Evolutionary conservation across 2,888 invertebrate genomes (phyloP), one percentile per base, ranked within the genome.

Genomic region (Apeira syringaria): DNA sequence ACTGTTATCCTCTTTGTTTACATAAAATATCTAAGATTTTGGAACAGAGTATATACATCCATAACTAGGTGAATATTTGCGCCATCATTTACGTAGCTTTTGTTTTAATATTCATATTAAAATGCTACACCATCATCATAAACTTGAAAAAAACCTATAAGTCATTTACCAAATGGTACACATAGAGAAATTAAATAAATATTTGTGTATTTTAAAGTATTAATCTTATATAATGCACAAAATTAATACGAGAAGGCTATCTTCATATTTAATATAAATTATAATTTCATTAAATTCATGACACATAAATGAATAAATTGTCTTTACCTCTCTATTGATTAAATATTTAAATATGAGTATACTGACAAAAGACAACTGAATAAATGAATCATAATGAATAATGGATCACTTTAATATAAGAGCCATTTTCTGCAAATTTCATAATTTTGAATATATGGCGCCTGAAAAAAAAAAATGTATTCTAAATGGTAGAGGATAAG

Each of bases 381-480:
- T 33, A 15, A 15, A n/a, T 17, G 6, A 17, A 1, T 17, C 17
- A 17, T 1, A 17, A 17, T 35, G 29, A 35, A 35, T 20, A 51
- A 43, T 47, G 30, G 26, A 45, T 36, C 15, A 35, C 20, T 15
- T 2, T 34, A 29, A 24, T 11, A 37, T 25, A 31, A 39, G 40
- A 37, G 53, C 44, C 37, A n/a, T 8, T 8, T 7, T 26, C 64
- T 73, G 74, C 70, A 73, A 74, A 71, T 75, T 72, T 70, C 70
- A 68, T 65, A 66, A 66, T 64, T 68, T 69, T 68, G 9, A 31
- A 22, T 67, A 47, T 76, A 79, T 78, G 75, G 77, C 74, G 67
- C n/a, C n/a, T n/a, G n/a, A n/a, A n/a, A n/a, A n/a, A n/a, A n/a
- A n/a, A n/a, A n/a, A n/a, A n/a, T n/a, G n/a, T n/a, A n/a, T n/a